Percentiles rank a stretch among this genome's conserved stretches.
phyloP scores from a whole-genome alignment of 2,888 invertebrate species.

The Antheraea assamensis region DNA sequence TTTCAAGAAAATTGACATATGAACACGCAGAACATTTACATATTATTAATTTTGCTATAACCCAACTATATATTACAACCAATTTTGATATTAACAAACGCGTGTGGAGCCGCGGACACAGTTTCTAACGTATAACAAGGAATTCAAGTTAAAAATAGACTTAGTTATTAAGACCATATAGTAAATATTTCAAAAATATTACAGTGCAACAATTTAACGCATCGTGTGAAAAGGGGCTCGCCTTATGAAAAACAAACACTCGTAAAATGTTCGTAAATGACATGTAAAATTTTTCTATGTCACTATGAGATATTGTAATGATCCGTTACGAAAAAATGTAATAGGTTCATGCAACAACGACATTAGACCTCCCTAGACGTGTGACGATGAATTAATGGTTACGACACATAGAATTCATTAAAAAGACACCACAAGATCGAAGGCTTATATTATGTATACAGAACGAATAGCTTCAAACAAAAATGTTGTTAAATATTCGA shows the following conservation, averaged over 20 bases:
- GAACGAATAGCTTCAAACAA: background rate
- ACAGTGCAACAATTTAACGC: slow-evolving; percentile 53
- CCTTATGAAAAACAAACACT: slow-evolving; percentile 79
- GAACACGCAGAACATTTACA: too few species aligned
- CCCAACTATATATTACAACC: too few species aligned
- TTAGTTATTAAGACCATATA: slow-evolving; percentile 48
- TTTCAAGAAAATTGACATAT: too few species aligned
- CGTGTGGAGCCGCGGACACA: too few species aligned
- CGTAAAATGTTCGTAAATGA: slow-evolving; percentile 76
- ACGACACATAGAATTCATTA: slow-evolving; percentile 36
- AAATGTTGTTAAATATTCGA: background rate
- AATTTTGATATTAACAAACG: too few species aligned
- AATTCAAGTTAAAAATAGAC: background rate
- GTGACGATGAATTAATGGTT: slow-evolving; percentile 23
- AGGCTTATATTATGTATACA: background rate
- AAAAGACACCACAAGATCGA: slow-evolving; percentile 22
- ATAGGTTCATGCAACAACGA: slow-evolving; percentile 72
- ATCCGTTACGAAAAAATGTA: slow-evolving; percentile 77
- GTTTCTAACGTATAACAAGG: background rate
- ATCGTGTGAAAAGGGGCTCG: slow-evolving; percentile 67
- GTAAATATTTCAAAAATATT: slow-evolving; percentile 60
- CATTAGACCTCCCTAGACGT: slow-evolving; percentile 66
- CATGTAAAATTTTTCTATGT: slow-evolving; percentile 80
- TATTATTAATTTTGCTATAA: too few species aligned
- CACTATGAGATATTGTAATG: slow-evolving; percentile 81